Percentiles rank a stretch among this genome's conserved stretches.
Conservation (phyloP, 2,888 invertebrate species). For the Pandemis cinnamomeana region DNA sequence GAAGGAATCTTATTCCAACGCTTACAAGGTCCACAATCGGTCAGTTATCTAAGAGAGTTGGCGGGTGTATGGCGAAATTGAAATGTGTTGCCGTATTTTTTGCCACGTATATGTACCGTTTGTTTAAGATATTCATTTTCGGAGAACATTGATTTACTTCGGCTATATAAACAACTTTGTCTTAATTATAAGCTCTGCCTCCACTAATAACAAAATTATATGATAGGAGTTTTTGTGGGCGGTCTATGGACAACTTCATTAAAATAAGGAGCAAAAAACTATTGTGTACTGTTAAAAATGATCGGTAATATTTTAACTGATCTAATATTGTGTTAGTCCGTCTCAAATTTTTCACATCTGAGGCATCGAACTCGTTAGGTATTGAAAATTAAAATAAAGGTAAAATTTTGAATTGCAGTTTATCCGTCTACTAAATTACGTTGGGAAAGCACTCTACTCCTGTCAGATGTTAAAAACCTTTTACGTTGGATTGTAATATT, state of each 20-base stretch:
- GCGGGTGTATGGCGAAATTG: background rate
- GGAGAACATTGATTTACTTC: conserved; percentile 14
- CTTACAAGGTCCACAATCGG: background rate
- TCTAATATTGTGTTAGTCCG: background rate
- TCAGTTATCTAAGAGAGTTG: background rate
- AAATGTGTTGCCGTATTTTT: background rate
- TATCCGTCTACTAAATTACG: too few species aligned
- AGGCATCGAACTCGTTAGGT: background rate
- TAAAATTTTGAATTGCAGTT: too few species aligned
- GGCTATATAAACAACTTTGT: conserved; percentile 9
- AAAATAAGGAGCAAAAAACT: conserved; percentile 18
- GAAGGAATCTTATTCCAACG: background rate
- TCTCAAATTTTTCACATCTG: background rate
- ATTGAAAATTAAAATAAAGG: background rate
- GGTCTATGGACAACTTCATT: background rate
- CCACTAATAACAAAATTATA: conserved; percentile 30
- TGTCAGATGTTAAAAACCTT: background rate
- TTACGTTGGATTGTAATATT: background rate
- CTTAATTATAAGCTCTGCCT: conserved; percentile 24
- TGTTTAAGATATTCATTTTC: background rate
- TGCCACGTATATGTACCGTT: background rate
- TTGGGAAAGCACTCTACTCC: background rate
- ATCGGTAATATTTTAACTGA: background rate
- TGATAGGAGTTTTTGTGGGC: conserved; percentile 13
- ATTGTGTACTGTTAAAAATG: conserved; percentile 1